These are phyloP conservation scores for Crocallis elinguaria DNA, from an alignment of 2,888 invertebrate genomes.

Conservation along the genomic window DNA sequence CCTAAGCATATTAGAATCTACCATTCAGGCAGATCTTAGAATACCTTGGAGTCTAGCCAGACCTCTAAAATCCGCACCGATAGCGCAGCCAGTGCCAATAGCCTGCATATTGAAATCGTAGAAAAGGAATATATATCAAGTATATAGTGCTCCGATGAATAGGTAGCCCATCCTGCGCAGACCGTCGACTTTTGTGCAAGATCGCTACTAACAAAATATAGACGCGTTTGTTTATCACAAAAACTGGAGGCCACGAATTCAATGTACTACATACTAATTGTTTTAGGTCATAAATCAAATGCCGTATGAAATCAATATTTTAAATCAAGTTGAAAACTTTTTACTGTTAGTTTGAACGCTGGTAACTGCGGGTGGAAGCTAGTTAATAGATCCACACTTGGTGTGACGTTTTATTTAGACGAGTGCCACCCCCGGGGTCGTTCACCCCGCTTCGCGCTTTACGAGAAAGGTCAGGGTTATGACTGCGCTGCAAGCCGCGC, in stretches of 20 bases:
- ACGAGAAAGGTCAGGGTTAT: constrained; percentile 79
- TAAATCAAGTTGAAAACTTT: too few relatives aligned
- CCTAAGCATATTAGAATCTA: not conserved
- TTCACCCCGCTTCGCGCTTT: constrained; percentile 66
- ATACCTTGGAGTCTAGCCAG: constrained; percentile 12
- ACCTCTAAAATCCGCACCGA: not conserved
- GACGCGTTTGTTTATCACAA: not conserved
- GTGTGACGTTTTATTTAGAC: constrained; percentile 78
- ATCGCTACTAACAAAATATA: not conserved
- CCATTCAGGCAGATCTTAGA: not conserved
- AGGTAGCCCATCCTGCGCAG: constrained; percentile 18
- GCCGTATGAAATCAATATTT: too few relatives aligned
- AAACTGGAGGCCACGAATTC: not conserved
- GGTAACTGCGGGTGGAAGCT: not conserved
- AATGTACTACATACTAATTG: not conserved
- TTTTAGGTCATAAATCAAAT: too few relatives aligned
- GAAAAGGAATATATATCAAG: constrained; percentile 14
- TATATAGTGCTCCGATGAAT: too few relatives aligned
- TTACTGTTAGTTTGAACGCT: too few relatives aligned
- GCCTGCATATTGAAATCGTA: constrained; percentile 15
- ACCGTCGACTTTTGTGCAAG: constrained; percentile 11
- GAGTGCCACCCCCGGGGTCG: constrained; percentile 73
- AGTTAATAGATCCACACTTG: constrained; percentile 17
- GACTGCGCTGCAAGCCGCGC: constrained; percentile 40
- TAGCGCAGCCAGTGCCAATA: constrained; percentile 12